Evolutionary conservation across 2,888 invertebrate genomes (phyloP), one percentile per base, ranked within the genome.

Genomic region (Gandaritis pyraliata): DNA sequence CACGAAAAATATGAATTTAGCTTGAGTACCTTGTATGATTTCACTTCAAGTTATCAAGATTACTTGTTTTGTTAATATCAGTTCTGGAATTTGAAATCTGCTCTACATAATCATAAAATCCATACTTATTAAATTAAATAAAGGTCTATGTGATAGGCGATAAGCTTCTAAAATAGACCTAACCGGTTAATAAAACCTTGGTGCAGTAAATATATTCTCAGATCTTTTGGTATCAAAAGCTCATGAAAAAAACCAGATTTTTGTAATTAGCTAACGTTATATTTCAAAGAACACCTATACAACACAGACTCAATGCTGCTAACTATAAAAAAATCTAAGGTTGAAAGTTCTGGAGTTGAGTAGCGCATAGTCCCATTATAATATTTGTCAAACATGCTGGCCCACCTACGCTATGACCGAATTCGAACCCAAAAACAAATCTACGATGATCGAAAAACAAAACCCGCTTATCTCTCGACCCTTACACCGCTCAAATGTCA

Each of bases 401-500:
- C 1, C 29, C 29, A 29, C 6, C 1, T 33, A 33, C 33, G 33
- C 33, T 33, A n/a, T n/a, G n/a, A n/a, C n/a, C n/a, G n/a, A n/a
- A n/a, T n/a, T 6, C 8, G 10, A 10, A 33, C 30, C 8, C n/a
- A n/a, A 33, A 33, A 33, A 33, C 13, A 6, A 13, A 39, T 39
- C 13, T 13, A 39, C 41, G 8, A n/a, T n/a, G 2, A 2, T 38
- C n/a, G 6, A 41, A 8, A 3, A 7, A 13, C 7, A 29, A 13
- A 39, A 46, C 0, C 47, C 75, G 75, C 77, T 62, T 0, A 0
- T 0, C 46, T 58, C 74, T 69, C 38, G 2, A 7, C 13, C 0
- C 71, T 76, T 66, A 41, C 56, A 45, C 64, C 67, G 23, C 53
- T 63, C 68, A 63, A 81, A 77, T 82, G 87, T 87, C 87, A 90